Conservation (phyloP, 2,797 vertebrate species). For the Nyctibius grandis region DNA sequence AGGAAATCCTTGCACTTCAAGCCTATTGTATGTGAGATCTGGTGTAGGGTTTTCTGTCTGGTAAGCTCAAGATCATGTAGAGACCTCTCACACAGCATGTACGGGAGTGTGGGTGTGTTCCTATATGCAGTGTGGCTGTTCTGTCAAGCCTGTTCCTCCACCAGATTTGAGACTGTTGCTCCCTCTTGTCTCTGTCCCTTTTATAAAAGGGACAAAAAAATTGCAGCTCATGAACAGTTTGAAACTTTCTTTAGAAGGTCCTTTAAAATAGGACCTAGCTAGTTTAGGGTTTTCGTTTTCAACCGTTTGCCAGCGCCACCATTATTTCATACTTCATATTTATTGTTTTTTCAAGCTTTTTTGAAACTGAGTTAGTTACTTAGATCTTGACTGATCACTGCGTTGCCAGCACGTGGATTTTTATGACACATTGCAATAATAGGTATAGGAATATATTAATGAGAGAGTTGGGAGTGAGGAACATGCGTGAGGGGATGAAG, state of each 20-base stretch:
- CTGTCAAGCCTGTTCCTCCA: neutral
- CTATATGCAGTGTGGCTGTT: neutral
- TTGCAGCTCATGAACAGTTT: neutral
- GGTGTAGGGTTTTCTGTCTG: neutral
- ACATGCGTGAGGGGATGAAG: neutral
- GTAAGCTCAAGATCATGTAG: accelerated
- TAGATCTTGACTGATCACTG: neutral
- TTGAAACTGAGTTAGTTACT: neutral
- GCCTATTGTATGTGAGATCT: neutral
- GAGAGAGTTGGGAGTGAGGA: neutral
- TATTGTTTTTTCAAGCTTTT: neutral
- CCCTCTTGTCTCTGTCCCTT: neutral
- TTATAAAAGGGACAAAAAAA: neutral
- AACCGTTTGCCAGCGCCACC: accelerated
- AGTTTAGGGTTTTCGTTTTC: neutral
- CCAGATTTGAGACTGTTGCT: neutral
- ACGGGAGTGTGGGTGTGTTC: neutral
- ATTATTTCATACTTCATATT: neutral
- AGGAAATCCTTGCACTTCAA: neutral
- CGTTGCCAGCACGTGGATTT: neutral
- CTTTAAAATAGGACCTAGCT: neutral
- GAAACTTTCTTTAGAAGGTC: neutral
- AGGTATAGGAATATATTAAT: neutral
- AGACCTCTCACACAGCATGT: neutral
- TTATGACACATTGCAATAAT: neutral